phyloP scores from a whole-genome alignment of 2,888 invertebrate genomes.

The Chrysolina oricalcia region DNA sequence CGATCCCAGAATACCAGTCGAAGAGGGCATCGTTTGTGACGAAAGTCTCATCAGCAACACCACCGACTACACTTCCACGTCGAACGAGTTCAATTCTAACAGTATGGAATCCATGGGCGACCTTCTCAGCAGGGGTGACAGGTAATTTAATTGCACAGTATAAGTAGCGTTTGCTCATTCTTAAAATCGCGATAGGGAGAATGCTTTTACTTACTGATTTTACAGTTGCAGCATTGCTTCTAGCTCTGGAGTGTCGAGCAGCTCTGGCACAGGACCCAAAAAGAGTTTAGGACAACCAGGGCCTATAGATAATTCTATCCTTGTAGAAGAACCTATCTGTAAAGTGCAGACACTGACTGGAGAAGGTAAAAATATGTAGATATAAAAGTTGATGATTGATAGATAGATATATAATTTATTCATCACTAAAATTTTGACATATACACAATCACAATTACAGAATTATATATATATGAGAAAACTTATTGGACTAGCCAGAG shows the following conservation, averaged over 20 bases:
- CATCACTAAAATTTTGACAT: too few relatives aligned
- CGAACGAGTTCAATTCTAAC: conserved; percentile 69
- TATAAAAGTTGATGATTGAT: background rate
- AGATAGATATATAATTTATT: too few relatives aligned
- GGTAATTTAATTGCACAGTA: conserved; percentile 58
- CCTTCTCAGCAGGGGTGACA: conserved; percentile 76
- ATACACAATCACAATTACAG: too few relatives aligned
- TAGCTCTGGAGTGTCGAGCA: conserved; percentile 78
- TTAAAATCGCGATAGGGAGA: conserved; percentile 10
- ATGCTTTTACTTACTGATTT: conserved; percentile 33
- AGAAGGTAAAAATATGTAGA: conserved; percentile 76
- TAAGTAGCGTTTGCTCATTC: background rate
- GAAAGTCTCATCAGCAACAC: conserved; percentile 79
- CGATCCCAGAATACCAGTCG: conserved; percentile 69
- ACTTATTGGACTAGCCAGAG: too few relatives aligned
- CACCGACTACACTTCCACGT: conserved; percentile 67
- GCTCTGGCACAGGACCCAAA: conserved; percentile 73
- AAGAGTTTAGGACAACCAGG: conserved; percentile 75
- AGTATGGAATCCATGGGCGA: conserved; percentile 79
- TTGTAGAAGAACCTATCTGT: conserved; percentile 78
- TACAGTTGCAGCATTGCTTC: conserved; percentile 72
- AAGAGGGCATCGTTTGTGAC: conserved; percentile 80
- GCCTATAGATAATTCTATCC: conserved; percentile 83
- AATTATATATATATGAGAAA: too few relatives aligned
- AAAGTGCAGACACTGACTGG: conserved; percentile 86